Evolutionary conservation across 2,888 invertebrate species (phyloP).

Genomic region (Mellilla xanthometata): DNA sequence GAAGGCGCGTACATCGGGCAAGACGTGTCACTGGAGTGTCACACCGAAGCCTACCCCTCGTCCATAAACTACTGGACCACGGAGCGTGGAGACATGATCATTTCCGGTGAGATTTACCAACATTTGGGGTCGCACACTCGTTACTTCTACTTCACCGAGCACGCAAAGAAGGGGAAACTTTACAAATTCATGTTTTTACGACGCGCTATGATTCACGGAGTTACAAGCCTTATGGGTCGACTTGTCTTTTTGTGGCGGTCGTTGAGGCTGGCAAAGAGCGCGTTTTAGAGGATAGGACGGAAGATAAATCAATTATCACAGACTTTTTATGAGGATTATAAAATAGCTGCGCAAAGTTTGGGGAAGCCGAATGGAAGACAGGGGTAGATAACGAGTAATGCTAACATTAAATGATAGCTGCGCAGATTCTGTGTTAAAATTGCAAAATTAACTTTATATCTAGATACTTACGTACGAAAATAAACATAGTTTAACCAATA

Average conservation of each 20-base stretch:
- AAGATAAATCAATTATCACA: conserved; percentile 25
- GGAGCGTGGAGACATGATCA: conserved; percentile 95
- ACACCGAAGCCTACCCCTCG: conserved; percentile 95
- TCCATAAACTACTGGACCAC: conserved; percentile 98
- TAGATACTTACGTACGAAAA: too few relatives aligned
- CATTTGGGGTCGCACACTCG: conserved; percentile 33
- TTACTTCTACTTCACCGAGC: conserved; percentile 34
- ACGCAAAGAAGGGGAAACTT: conserved; percentile 37
- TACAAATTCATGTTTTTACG: conserved; percentile 38
- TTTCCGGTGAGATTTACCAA: conserved; percentile 88
- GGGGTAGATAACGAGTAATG: conserved; percentile 2
- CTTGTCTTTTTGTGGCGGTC: conserved; percentile 29
- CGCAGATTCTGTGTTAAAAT: background rate
- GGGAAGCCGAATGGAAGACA: conserved; percentile 6
- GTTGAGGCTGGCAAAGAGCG: conserved; percentile 18
- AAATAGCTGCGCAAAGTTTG: conserved; percentile 18
- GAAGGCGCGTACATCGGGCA: conserved; percentile 95
- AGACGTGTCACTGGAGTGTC: conserved; percentile 94
- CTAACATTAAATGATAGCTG: conserved; percentile 6
- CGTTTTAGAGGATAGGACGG: conserved; percentile 16
- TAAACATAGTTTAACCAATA: too few relatives aligned
- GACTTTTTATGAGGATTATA: conserved; percentile 26
- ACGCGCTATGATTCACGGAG: conserved; percentile 37
- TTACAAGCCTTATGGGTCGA: conserved; percentile 35
- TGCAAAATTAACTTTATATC: too few relatives aligned